Percentiles rank a stretch among this genome's conserved stretches.
Conservation (phyloP, 2,113 vertebrate genomes). For the Notarius quadriscutis region DNA sequence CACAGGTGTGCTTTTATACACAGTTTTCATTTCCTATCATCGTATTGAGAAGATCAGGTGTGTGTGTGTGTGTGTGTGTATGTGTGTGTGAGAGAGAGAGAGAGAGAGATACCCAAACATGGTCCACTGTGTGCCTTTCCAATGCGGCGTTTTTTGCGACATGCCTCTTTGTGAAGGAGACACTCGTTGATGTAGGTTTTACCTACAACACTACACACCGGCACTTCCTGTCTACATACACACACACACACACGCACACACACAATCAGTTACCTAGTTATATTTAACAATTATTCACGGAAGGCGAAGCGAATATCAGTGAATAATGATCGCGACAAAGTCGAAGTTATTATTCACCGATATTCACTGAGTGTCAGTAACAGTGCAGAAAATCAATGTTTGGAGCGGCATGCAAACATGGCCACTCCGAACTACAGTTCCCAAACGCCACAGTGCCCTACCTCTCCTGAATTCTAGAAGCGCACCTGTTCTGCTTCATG, state of each 20-base stretch:
- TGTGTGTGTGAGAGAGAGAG: neutral
- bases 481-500: too few species aligned
- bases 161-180: conserved; percentile 73
- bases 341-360: too few species aligned
- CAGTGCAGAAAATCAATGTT: too few species aligned
- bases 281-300: neutral
- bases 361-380: too few species aligned
- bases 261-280: neutral
- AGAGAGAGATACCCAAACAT: conserved; percentile 64
- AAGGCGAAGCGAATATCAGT: too few species aligned
- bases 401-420: too few species aligned
- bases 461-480: too few species aligned
- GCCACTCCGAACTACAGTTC: too few species aligned
- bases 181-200: conserved; percentile 71
- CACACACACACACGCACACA: neutral
- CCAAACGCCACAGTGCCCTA: too few species aligned
- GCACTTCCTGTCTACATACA: conserved; percentile 66
- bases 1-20: neutral
- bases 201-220: conserved; percentile 76
- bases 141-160: conserved; percentile 66
- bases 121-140: conserved; percentile 69
- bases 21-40: neutral
- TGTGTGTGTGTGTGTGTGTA: neutral
- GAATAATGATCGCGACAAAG: too few species aligned
- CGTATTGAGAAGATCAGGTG: neutral